These are phyloP conservation scores for Trisateles emortualis DNA, from an alignment of 2,888 invertebrate species.

Conservation along the genomic window DNA sequence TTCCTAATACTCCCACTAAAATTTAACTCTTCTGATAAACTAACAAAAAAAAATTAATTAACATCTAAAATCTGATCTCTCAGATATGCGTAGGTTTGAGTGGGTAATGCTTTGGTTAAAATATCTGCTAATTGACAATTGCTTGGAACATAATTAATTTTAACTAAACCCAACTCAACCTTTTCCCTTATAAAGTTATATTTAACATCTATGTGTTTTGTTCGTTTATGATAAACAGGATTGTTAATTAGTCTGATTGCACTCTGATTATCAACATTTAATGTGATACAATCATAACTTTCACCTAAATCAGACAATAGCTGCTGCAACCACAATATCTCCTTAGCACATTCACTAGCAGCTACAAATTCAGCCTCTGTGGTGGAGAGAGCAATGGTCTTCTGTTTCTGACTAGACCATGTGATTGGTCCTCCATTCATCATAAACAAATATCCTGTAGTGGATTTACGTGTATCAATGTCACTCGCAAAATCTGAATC, in stretches of 20 bases:
- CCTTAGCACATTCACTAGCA: neutral
- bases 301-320: neutral
- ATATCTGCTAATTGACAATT: neutral
- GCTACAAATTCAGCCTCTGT: neutral
- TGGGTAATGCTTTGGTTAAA: neutral
- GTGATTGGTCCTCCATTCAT: too few relatives aligned
- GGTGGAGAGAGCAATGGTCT: too few relatives aligned
- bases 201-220: neutral
- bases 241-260: neutral
- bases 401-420: neutral
- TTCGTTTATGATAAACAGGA: neutral
- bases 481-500: too few relatives aligned
- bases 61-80: neutral
- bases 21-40: neutral
- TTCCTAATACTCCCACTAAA: neutral
- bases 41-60: neutral
- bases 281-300: neutral
- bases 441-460: too few relatives aligned
- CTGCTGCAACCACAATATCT: too few relatives aligned
- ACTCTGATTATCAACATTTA: neutral
- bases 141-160: neutral
- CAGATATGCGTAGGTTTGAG: neutral
- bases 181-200: neutral
- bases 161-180: neutral
- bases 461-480: too few relatives aligned